phyloP scores from a whole-genome alignment of 2,113 vertebrate species.

The Spermophilus dauricus region DNA sequence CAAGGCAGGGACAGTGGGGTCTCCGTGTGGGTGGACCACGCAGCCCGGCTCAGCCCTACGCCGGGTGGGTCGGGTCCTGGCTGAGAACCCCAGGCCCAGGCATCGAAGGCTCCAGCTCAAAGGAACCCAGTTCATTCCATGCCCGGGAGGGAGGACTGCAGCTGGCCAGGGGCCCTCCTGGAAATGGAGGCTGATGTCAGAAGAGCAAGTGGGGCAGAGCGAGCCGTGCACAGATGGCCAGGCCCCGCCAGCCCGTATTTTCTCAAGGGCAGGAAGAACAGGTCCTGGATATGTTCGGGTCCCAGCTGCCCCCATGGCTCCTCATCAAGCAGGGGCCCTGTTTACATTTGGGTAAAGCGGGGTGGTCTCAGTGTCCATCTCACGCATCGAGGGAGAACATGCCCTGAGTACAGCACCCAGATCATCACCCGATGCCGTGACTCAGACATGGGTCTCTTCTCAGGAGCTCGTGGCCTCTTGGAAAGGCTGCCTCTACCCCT shows the following conservation, averaged over 20 bases:
- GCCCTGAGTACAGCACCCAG: not conserved
- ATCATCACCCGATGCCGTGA: not conserved
- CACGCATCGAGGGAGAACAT: fast-evolving
- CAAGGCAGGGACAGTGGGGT: not conserved
- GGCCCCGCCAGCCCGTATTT: not conserved
- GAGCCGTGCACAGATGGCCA: not conserved
- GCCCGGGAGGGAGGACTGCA: not conserved
- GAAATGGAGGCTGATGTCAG: not conserved
- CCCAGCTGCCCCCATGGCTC: not conserved
- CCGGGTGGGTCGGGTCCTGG: not conserved
- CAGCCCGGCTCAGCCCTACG: not conserved
- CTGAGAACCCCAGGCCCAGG: not conserved
- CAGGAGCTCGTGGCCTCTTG: fast-evolving
- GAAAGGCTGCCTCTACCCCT: not conserved
- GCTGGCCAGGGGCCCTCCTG: not conserved
- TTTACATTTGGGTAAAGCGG: not conserved
- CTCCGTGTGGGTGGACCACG: fast-evolving
- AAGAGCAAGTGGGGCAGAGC: not conserved
- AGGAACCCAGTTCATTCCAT: not conserved
- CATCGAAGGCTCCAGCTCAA: not conserved
- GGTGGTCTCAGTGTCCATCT: not conserved
- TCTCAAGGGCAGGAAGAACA: not conserved
- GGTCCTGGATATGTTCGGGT: not conserved
- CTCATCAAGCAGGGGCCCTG: not conserved
- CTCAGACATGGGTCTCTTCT: not conserved